Evolutionary conservation across 2,888 invertebrate species (phyloP).

Genomic region (Napeogenes sylphis): DNA sequence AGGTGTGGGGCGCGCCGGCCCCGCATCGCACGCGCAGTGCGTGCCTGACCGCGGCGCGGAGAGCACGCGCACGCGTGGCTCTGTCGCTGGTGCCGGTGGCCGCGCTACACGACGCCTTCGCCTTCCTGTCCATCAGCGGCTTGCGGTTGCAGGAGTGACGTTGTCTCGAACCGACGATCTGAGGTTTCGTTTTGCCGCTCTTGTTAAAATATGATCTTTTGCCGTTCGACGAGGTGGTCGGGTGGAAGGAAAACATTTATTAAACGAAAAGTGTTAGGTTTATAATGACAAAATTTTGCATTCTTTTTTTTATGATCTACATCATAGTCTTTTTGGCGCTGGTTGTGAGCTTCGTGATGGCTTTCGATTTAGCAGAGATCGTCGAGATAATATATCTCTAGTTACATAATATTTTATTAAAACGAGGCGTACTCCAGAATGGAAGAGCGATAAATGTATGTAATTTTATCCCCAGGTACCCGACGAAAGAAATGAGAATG

Average conservation of each 20-base stretch:
- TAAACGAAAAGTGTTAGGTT: too few species aligned
- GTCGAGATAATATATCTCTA: too few species aligned
- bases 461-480: conserved; percentile 55
- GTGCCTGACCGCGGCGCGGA: conserved; percentile 72
- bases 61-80: conserved; percentile 74
- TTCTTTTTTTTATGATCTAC: too few species aligned
- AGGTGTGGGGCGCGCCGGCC: conserved; percentile 71
- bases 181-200: too few species aligned
- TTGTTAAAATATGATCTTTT: background rate
- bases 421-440: background rate
- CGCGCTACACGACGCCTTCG: conserved; percentile 87
- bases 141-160: conserved; percentile 81
- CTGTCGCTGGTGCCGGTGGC: conserved; percentile 88
- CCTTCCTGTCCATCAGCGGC: conserved; percentile 90
- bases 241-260: too few species aligned
- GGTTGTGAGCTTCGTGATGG: too few species aligned
- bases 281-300: too few species aligned
- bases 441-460: background rate
- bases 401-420: too few species aligned
- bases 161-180: conserved; percentile 4
- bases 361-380: too few species aligned
- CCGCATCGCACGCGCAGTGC: conserved; percentile 52
- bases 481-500: conserved; percentile 48
- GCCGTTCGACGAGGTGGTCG: too few species aligned
- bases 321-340: too few species aligned